Base-by-base conservation (phyloP, 2,797 vertebrate species). In the Novumbra hubbsi region DNA sequence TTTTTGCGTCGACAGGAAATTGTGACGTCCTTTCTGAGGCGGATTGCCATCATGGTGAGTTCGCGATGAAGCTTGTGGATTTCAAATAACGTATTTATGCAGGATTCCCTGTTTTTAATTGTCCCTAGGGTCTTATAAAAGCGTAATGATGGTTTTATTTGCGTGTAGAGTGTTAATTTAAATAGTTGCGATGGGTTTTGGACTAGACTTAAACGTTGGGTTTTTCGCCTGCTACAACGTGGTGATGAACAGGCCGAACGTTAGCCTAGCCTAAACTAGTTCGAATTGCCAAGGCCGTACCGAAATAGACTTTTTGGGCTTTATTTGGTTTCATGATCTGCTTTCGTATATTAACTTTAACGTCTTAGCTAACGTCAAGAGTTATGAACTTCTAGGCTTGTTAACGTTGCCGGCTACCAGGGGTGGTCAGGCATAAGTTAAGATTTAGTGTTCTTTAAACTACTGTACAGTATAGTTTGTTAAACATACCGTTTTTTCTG, bases 31-130 rank as follows among this genome's bases (percentile, higher is more conserved):
- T 94, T 94, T 94, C 83, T 88, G 90, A 84, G 92, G 78, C 73
- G 72, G 87, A 88, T 88, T 78, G 92, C 94, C 94, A 92, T 93
- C 94, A 96, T 96, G 95, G 95, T 96, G 81, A 93, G 94, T 85
- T 81, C 80, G 76, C 66, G 79, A 60, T 78, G 76, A 76, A 68
- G 45, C 2, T 50, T 67, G 28, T 71, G 32, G 63, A 5, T 74
- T 69, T 70, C 8, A 21, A 71, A 78, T 49, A 38, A 0, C 0
- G 12, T 60, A 78, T 52, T 78, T 71, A 24, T 66, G 1, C 6
- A 3, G 28, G 27, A 70, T 76, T 41, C 32, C 0, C 0, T 0
- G 0, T 28, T 69, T 0, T 0, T 49, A 0, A 52, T 0, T 0
- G 0, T 2, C 0, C 50, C 34, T 15, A 5, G 19, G 0, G 0